Percentiles rank a stretch among this genome's conserved stretches.
Conservation (phyloP, 2,113 vertebrate genomes). For the Thinocorus orbignyianus region DNA sequence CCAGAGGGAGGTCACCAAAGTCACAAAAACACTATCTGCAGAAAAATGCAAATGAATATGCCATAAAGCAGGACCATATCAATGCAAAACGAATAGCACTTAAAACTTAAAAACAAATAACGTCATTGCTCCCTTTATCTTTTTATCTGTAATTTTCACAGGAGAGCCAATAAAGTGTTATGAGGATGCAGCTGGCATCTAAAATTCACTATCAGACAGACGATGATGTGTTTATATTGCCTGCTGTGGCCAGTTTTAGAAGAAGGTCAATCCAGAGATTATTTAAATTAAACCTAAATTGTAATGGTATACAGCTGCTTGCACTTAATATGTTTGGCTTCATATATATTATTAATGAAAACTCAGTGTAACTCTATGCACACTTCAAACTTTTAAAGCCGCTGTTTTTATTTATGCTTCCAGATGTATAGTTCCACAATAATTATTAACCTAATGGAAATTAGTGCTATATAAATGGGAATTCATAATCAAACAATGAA, state of each 20-base stretch:
- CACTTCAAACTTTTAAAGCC: background rate
- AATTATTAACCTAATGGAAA: background rate
- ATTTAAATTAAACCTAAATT: constrained; percentile 27
- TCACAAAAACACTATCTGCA: constrained; percentile 26
- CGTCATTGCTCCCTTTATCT: constrained; percentile 31
- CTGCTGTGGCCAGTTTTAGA: background rate
- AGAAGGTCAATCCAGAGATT: constrained; percentile 46
- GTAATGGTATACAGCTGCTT: constrained; percentile 6
- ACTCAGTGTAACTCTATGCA: background rate
- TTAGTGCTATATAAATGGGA: background rate
- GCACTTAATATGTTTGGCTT: background rate
- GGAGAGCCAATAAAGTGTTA: constrained; percentile 48
- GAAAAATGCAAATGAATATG: constrained; percentile 38
- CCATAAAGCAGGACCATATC: constrained; percentile 36
- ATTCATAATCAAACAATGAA: background rate
- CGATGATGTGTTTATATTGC: background rate
- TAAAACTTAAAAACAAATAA: constrained; percentile 48
- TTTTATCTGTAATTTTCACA: constrained; percentile 47
- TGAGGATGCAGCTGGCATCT: constrained; percentile 29
- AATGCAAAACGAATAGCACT: constrained; percentile 53
- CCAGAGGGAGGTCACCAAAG: constrained; percentile 38
- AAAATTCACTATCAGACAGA: constrained; percentile 4
- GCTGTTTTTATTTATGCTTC: background rate
- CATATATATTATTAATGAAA: constrained; percentile 18
- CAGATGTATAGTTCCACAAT: background rate